Evolutionary conservation across 2,888 invertebrate species (phyloP), one percentile per base, ranked within the genome.

Genomic region (Drosophila tanythrix): DNA sequence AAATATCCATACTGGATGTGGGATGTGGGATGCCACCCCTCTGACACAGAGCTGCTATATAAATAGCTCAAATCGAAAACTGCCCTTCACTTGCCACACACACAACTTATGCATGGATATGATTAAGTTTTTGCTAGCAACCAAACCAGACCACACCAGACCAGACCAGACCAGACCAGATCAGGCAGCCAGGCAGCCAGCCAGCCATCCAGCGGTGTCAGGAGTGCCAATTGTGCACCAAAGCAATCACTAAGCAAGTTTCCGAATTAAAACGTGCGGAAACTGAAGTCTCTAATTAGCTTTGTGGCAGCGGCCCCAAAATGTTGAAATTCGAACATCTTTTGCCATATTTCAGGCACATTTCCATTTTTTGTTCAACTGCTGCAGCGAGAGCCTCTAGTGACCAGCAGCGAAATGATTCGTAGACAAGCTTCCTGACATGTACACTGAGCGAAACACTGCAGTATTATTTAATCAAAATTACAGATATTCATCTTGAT

Each of bases 221-320:
- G 35, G 55, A 55, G 25, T 55, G 55, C 36, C 27, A 55, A 27
- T 38, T 40, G n/a, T 48, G 59, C 63, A 58, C 40, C 66, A 67
- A 46, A 52, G 72, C 65, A 71, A 74, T 73, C 81, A 73, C 79
- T 78, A 77, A 83, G 81, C 77, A 79, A 83, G 76, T 88, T 79
- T 74, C 70, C 59, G 77, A 84, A 87, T 81, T 78, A 81, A 87
- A 83, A 79, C 81, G 87, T 81, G 81, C 89, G 83, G 79, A 85
- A 86, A 83, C 63, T 63, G 66, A 84, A 75, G 15, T 4, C 67
- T 77, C 88, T 88, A 87, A 90, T 87, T 87, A 90, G 89, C 83
- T 83, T 76, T 86, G 83, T 65, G 89, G 71, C 62, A 70, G 67
- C 40, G 53, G 67, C 38, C 46, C 50, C 46, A 52, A 48, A 48